Percentiles rank a stretch among this genome's conserved stretches.
Conservation (phyloP, 2,888 invertebrate species). For the Unio delphinus region DNA sequence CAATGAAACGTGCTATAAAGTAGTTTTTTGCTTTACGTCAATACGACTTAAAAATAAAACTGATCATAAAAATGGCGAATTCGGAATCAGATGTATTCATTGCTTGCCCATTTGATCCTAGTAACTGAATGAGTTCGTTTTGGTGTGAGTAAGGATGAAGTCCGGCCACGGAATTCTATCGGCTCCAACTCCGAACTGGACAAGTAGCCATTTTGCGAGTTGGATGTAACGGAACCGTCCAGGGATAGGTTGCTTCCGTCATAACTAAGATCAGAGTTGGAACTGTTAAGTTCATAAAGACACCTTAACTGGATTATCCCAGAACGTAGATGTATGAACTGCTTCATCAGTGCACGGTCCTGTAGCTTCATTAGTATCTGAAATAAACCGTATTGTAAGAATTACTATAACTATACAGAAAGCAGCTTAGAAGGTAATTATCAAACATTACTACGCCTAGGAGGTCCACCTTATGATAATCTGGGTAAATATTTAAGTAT, state of each 20-base stretch:
- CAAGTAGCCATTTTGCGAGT: constrained; percentile 18
- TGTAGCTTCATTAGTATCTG: constrained; percentile 60
- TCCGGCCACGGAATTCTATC: constrained; percentile 42
- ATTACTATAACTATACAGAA: neutral
- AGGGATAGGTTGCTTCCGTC: constrained; percentile 54
- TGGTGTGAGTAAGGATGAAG: constrained; percentile 43
- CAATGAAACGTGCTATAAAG: no score
- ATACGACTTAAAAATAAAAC: no score
- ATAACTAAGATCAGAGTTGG: constrained; percentile 50
- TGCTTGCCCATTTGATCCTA: constrained; percentile 52
- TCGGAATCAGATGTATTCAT: constrained; percentile 44
- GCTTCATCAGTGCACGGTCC: constrained; percentile 53
- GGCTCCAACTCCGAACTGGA: constrained; percentile 31
- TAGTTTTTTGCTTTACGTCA: no score
- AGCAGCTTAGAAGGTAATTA: no score
- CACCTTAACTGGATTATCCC: constrained; percentile 53
- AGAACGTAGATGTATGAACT: constrained; percentile 55
- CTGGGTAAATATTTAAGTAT: no score
- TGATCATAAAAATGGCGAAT: no score
- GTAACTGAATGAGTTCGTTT: constrained; percentile 29
- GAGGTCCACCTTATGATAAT: no score
- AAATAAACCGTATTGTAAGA: constrained; percentile 6
- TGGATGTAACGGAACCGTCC: constrained; percentile 31
- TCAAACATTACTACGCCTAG: no score
- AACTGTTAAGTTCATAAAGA: constrained; percentile 43